A percentile compares a stretch with the other conserved stretches of the same genome.
Evolutionary conservation across 2,888 invertebrate species (phyloP).

Genomic region (Leptinotarsa tumamoca): DNA sequence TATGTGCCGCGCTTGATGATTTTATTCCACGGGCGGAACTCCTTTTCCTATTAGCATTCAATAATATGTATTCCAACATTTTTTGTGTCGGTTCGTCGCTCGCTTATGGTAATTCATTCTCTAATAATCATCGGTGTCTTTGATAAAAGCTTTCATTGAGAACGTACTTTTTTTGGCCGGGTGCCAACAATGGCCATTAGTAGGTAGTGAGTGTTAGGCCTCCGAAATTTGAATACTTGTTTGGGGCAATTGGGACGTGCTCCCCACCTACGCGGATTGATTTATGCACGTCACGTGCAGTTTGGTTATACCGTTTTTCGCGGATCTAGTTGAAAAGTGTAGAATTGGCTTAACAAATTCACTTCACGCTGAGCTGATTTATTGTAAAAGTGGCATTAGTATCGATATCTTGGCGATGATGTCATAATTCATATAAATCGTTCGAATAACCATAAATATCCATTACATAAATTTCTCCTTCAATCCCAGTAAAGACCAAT

Average conservation of each 20-base stretch:
- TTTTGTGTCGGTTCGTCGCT: constrained; percentile 42
- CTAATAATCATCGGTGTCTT: constrained; percentile 40
- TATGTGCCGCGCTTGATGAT: constrained; percentile 36
- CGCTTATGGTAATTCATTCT: constrained; percentile 45
- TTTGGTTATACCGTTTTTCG: constrained; percentile 12
- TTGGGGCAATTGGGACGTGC: constrained; percentile 27
- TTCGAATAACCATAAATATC: constrained; percentile 42
- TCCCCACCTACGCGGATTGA: constrained; percentile 11
- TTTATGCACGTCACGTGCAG: constrained; percentile 29
- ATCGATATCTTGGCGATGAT: constrained; percentile 30
- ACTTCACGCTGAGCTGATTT: constrained; percentile 25
- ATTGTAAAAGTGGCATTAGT: constrained; percentile 36
- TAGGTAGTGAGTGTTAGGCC: constrained; percentile 21
- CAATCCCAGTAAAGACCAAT: constrained; percentile 42
- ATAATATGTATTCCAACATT: constrained; percentile 57
- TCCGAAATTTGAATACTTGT: constrained; percentile 25
- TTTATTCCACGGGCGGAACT: constrained; percentile 55
- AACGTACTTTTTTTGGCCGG: constrained; percentile 16
- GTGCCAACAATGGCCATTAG: constrained; percentile 28
- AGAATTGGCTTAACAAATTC: constrained; percentile 32
- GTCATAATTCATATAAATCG: constrained; percentile 23
- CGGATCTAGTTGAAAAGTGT: not conserved
- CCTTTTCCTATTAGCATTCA: constrained; percentile 60
- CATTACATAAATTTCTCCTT: constrained; percentile 38
- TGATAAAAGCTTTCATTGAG: constrained; percentile 33